These are phyloP conservation scores for Oncorhynchus mykiss DNA, from an alignment of 2,113 vertebrate genomes.

Conservation along the genomic window DNA sequence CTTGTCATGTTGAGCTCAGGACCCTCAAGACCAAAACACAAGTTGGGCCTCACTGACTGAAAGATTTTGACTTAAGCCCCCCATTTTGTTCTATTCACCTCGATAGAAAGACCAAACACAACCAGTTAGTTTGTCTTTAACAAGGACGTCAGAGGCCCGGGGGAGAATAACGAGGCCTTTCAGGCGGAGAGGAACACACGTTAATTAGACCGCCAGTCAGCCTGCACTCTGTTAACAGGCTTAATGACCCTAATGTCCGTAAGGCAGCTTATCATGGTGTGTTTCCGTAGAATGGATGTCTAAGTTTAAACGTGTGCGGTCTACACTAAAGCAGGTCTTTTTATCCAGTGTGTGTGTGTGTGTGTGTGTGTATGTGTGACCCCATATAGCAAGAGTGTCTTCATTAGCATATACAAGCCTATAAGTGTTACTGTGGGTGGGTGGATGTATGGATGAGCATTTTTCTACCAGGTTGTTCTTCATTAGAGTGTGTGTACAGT, in stretches of 20 bases:
- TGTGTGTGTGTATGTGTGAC: not conserved
- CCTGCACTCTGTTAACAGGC: slow-evolving; percentile 36
- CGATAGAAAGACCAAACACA: slow-evolving; percentile 13
- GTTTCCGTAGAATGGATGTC: not conserved
- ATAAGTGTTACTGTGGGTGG: not conserved
- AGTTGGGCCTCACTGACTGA: too few species aligned
- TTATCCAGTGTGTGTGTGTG: slow-evolving; percentile 2
- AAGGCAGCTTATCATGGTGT: slow-evolving; percentile 33
- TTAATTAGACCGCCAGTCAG: slow-evolving; percentile 50
- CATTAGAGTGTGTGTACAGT: too few species aligned
- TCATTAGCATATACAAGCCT: not conserved
- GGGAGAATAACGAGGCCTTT: slow-evolving; percentile 53
- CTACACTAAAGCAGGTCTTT: slow-evolving; percentile 5
- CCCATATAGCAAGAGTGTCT: not conserved
- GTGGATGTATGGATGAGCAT: too few species aligned
- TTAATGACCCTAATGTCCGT: slow-evolving; percentile 46
- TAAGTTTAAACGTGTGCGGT: slow-evolving; percentile 6
- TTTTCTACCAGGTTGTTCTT: too few species aligned
- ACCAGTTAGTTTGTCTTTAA: slow-evolving; percentile 41
- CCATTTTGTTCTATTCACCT: slow-evolving; percentile 36
- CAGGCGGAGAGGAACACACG: slow-evolving; percentile 27
- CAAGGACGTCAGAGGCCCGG: slow-evolving; percentile 31
- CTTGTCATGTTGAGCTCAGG: too few species aligned
- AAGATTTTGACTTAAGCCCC: slow-evolving; percentile 38
- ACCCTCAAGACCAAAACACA: too few species aligned